These are phyloP conservation scores for Orthosia cruda DNA, from an alignment of 2,888 invertebrate species.

Conservation along the genomic window DNA sequence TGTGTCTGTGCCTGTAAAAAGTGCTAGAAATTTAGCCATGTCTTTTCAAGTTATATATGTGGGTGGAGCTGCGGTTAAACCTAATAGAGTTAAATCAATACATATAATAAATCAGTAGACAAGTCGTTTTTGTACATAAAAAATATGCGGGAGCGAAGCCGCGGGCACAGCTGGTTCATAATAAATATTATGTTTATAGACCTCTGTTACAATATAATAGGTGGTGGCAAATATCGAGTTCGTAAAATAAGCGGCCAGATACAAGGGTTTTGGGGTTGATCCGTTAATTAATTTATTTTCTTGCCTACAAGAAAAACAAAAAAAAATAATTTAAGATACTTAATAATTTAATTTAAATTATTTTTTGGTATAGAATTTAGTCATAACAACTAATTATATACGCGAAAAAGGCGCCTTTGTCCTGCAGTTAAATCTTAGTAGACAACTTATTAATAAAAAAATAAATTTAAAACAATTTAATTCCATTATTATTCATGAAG, in stretches of 20 bases:
- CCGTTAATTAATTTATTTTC: constrained; percentile 12
- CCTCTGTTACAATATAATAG: neutral
- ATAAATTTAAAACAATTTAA: too few relatives aligned
- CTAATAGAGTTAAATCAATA: too few relatives aligned
- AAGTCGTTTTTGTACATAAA: too few relatives aligned
- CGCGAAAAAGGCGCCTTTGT: neutral
- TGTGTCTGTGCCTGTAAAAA: neutral
- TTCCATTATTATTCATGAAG: too few relatives aligned
- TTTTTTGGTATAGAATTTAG: neutral
- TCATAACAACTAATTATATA: neutral
- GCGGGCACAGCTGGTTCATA: too few relatives aligned
- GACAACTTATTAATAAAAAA: too few relatives aligned
- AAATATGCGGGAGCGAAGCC: too few relatives aligned
- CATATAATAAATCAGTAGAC: too few relatives aligned
- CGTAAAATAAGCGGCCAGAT: neutral
- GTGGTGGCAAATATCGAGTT: neutral
- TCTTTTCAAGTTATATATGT: neutral
- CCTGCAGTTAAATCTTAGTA: neutral
- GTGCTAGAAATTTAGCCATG: neutral
- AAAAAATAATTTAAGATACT: too few relatives aligned
- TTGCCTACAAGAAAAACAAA: neutral
- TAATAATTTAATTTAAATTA: too few relatives aligned
- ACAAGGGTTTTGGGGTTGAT: neutral
- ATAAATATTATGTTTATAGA: neutral
- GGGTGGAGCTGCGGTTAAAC: too few relatives aligned